phyloP scores from a whole-genome alignment of 2,797 vertebrate genomes.

The Sebastiscus tertius region DNA sequence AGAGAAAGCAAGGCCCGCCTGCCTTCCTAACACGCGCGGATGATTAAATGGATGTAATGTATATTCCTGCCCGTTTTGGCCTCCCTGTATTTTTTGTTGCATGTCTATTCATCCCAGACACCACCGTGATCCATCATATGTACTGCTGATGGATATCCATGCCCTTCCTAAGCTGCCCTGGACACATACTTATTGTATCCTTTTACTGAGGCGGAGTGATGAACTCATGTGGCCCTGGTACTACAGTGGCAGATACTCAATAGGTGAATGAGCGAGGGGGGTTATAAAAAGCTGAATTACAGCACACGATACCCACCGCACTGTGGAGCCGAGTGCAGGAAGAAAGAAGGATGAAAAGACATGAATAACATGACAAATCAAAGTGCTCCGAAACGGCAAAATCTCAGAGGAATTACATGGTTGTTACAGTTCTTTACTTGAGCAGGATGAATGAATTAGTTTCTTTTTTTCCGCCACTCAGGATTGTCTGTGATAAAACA shows the following conservation, averaged over 20 bases:
- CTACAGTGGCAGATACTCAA: constrained; percentile 73
- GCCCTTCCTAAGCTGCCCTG: constrained; percentile 79
- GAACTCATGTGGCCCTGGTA: constrained; percentile 72
- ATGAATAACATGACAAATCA: constrained; percentile 82
- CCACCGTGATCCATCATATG: constrained; percentile 77
- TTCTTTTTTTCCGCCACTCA: constrained; percentile 78
- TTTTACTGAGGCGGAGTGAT: constrained; percentile 79
- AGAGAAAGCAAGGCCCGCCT: constrained; percentile 62
- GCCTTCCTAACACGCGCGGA: constrained; percentile 67
- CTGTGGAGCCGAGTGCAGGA: constrained; percentile 43
- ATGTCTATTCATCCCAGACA: constrained; percentile 81
- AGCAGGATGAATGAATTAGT: constrained; percentile 83
- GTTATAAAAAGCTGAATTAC: constrained; percentile 78
- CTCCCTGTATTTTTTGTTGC: constrained; percentile 79
- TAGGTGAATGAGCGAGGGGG: constrained; percentile 73
- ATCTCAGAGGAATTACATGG: constrained; percentile 81
- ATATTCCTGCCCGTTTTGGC: constrained; percentile 78
- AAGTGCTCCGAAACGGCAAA: constrained; percentile 73
- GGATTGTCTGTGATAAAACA: constrained; percentile 82
- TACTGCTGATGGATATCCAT: constrained; percentile 80
- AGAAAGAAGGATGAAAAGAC: constrained; percentile 72
- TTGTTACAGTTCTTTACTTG: constrained; percentile 80
- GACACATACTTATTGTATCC: constrained; percentile 85
- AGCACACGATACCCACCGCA: constrained; percentile 67
- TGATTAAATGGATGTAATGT: constrained; percentile 86